Base-by-base conservation (phyloP, 2,797 vertebrate species). In the Rhinoraja longicauda region DNA sequence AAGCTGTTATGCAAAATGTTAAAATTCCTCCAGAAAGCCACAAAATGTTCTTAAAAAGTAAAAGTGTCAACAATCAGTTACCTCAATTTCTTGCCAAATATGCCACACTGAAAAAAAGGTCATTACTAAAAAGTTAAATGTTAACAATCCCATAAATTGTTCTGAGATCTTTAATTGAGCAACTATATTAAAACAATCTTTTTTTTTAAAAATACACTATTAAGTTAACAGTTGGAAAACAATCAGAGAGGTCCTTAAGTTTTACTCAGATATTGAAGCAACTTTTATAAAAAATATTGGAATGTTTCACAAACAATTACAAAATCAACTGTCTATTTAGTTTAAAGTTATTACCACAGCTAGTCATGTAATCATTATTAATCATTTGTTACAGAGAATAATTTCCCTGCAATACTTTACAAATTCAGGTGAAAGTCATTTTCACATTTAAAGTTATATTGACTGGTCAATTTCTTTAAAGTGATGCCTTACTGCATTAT, bases 391-490 rank as follows among this genome's bases (percentile, higher is more conserved):
- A 67, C 19, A 62, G 17, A 88, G 62, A 32, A 88, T 88, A 15
- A 88, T 59, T 84, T 84, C 45, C 45, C 45, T 26, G 53, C 26
- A 29, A 59, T n/a, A 59, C 57, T 59, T 57, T 82, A 29, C 39
- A 45, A n/a, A 64, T 64, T 67, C 62, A 67, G 64, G 59, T 88
- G 8, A 88, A 36, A 9, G 17, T 32, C 15, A 88, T 67, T 88
- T 88, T 59, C 84, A 88, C 84, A 88, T 64, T 32, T 88, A 67
- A 88, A 67, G 59, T 88, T 88, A 67, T 62, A 67, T 88, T 88
- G n/a, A 64, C n/a, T 36, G 59, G 84, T 64, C 84, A 2, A 88
- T 88, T 67, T 62, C 12, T 64, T 29, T 32, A 64, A 88, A n/a
- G 64, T 88, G 12, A n/a, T 64, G 5, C 19, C 17, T 32, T 77